These are phyloP conservation scores for Lordiphosa fenestrarum DNA, from an alignment of 2,888 invertebrate genomes.

Conservation along the genomic window DNA sequence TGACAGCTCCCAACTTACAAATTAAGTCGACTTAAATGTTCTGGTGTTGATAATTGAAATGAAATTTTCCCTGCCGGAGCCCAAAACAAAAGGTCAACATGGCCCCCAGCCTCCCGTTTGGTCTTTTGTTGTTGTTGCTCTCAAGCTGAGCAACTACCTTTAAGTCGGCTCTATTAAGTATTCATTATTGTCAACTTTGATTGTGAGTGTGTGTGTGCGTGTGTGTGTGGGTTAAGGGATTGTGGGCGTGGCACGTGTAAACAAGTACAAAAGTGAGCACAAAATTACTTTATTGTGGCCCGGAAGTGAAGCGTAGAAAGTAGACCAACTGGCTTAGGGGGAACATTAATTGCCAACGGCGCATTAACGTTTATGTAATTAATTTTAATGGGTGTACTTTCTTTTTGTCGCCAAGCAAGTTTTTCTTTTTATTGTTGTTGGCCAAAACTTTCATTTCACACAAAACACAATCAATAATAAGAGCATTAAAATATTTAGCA, in stretches of 20 bases:
- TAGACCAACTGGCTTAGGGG: conserved; percentile 29
- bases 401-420: conserved; percentile 8
- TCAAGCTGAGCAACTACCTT: conserved; percentile 45
- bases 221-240: neutral
- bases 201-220: conserved; percentile 24
- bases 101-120: conserved; percentile 30
- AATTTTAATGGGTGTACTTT: conserved; percentile 67
- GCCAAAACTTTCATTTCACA: conserved; percentile 6
- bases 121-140: too few species aligned
- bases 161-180: conserved; percentile 69
- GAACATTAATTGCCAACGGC: conserved; percentile 65
- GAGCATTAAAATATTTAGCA: conserved; percentile 48
- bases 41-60: conserved; percentile 65
- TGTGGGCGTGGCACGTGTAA: too few species aligned
- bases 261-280: too few species aligned
- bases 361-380: conserved; percentile 67
- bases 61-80: conserved; percentile 41
- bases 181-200: conserved; percentile 67
- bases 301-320: neutral
- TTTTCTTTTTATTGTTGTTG: conserved; percentile 21
- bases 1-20: conserved; percentile 24
- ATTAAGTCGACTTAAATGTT: conserved; percentile 40
- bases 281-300: neutral
- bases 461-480: conserved; percentile 43
- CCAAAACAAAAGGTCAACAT: conserved; percentile 61